Evolutionary conservation across 2,888 invertebrate genomes (phyloP).

Genomic region (Lucinisca nassula): DNA sequence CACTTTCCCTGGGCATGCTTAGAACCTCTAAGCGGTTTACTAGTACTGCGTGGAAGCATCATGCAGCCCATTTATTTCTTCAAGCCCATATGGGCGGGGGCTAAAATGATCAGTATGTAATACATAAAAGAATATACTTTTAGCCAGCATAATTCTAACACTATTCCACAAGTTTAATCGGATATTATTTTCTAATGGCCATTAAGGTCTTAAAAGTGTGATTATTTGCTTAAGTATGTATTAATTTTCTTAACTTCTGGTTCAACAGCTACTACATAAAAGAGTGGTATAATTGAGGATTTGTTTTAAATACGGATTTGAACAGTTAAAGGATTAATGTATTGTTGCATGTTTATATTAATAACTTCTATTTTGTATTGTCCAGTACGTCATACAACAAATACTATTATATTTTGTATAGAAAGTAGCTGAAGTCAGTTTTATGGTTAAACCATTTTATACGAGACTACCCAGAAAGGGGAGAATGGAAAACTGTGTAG

Average conservation of each 20-base stretch:
- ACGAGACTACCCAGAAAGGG: too few species aligned
- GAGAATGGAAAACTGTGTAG: too few species aligned
- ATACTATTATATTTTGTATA: background rate
- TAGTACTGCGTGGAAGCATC: too few species aligned
- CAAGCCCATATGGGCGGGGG: too few species aligned
- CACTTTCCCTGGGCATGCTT: too few species aligned
- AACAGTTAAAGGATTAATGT: slow-evolving; percentile 54
- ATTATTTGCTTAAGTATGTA: slow-evolving; percentile 28
- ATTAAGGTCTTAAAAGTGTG: slow-evolving; percentile 64
- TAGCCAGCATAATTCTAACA: slow-evolving; percentile 8
- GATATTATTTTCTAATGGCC: slow-evolving; percentile 57
- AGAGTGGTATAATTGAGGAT: slow-evolving; percentile 26
- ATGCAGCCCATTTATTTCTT: too few species aligned
- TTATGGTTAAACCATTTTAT: too few species aligned
- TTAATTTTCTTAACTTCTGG: background rate
- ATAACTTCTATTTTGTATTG: background rate
- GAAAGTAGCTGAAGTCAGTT: too few species aligned
- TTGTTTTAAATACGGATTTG: slow-evolving; percentile 41
- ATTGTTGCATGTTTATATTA: background rate
- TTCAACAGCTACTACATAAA: background rate
- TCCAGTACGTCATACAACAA: background rate
- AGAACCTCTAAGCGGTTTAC: too few species aligned
- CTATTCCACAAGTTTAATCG: slow-evolving; percentile 15
- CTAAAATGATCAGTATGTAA: too few species aligned
- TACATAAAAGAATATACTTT: too few species aligned